phyloP scores from a whole-genome alignment of 2,113 vertebrate genomes.

The Pelobates fuscus region DNA sequence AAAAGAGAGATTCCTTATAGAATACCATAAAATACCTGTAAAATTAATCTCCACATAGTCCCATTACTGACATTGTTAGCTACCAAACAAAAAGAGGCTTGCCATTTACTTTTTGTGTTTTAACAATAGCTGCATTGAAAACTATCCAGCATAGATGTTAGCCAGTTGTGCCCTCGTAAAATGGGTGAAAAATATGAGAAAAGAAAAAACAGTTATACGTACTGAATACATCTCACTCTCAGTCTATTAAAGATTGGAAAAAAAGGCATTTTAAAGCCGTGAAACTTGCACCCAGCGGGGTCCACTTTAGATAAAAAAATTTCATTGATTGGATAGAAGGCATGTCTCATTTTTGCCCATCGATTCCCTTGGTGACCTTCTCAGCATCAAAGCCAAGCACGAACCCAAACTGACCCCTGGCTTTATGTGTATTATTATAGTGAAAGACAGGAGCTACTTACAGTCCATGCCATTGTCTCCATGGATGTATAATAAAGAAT shows the following conservation, averaged over 20 bases:
- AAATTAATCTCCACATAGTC: not conserved
- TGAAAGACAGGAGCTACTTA: constrained; percentile 78
- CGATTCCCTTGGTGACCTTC: constrained; percentile 90
- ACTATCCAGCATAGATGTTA: constrained; percentile 19
- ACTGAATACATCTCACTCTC: constrained; percentile 63
- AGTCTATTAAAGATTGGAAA: constrained; percentile 73
- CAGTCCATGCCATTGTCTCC: constrained; percentile 73
- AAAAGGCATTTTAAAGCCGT: constrained; percentile 77
- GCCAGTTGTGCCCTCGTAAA: constrained; percentile 19
- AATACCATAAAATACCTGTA: not conserved
- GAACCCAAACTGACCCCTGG: constrained; percentile 88
- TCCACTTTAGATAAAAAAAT: constrained; percentile 86
- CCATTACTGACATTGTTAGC: not conserved
- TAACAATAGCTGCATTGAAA: constrained; percentile 29
- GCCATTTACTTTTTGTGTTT: constrained; percentile 2
- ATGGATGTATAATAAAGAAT: constrained; percentile 75
- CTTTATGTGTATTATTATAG: constrained; percentile 83
- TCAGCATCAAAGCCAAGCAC: constrained; percentile 87
- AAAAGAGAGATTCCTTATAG: too few species aligned
- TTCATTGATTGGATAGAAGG: constrained; percentile 86
- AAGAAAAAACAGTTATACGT: constrained; percentile 50
- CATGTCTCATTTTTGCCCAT: constrained; percentile 79
- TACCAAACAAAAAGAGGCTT: constrained; percentile 1
- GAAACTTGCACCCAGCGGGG: constrained; percentile 78
- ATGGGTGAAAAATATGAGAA: constrained; percentile 56